Percentiles rank a stretch among this genome's conserved stretches.
Conservation (phyloP, 2,797 vertebrate genomes). For the Leuciscus waleckii region DNA sequence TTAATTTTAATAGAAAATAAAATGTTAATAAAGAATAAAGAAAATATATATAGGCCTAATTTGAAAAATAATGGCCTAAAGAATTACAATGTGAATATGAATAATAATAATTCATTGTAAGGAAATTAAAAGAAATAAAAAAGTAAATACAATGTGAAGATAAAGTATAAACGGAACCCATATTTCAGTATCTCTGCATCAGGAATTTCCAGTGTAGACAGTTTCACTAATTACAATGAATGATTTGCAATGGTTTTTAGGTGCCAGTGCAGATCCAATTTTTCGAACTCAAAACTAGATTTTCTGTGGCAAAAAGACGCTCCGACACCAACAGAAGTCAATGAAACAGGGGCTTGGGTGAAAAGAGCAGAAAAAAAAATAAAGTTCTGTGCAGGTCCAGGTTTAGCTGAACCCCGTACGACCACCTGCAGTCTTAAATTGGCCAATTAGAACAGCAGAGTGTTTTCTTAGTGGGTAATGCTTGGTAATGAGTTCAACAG, state of each 20-base stretch:
- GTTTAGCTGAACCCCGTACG: constrained; percentile 41
- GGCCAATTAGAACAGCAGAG: constrained; percentile 74
- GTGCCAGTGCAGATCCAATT: background rate
- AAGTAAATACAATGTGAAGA: background rate
- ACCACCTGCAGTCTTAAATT: constrained; percentile 76
- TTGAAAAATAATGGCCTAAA: background rate
- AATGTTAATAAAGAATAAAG: background rate
- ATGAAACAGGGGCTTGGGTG: background rate
- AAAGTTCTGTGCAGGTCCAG: constrained; percentile 20
- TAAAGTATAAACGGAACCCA: background rate
- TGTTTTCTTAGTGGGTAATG: constrained; percentile 76
- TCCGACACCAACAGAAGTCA: background rate
- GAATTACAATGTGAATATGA: background rate
- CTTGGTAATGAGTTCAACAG: constrained; percentile 77
- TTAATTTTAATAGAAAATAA: background rate
- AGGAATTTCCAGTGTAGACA: background rate
- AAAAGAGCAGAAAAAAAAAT: background rate
- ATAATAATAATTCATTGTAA: background rate
- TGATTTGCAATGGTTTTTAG: background rate
- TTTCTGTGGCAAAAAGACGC: background rate
- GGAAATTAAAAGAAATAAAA: background rate
- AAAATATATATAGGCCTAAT: background rate
- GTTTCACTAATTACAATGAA: background rate
- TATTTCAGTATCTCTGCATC: background rate
- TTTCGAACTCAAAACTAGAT: background rate